A percentile compares a stretch with the other conserved stretches of the same genome.
Conservation (phyloP, 2,888 invertebrate genomes). For the Apotomis turbidana region DNA sequence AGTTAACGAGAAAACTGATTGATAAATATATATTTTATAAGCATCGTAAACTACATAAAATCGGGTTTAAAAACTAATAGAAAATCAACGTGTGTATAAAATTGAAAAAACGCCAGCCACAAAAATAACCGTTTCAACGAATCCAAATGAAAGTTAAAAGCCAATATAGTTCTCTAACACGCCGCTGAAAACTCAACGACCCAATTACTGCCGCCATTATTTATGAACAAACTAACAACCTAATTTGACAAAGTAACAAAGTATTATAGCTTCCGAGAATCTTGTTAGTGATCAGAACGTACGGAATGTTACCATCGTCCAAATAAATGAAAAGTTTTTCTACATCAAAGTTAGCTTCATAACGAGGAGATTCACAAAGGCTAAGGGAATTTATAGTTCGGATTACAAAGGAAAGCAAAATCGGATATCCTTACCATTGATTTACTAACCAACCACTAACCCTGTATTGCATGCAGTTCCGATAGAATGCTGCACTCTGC, state of each 20-base stretch:
- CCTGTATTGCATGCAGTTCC: slow-evolving; percentile 62
- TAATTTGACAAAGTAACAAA: slow-evolving; percentile 68
- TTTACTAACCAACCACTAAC: slow-evolving; percentile 57
- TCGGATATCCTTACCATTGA: slow-evolving; percentile 71
- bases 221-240: slow-evolving; percentile 64
- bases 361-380: slow-evolving; percentile 57
- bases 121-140: slow-evolving; percentile 33
- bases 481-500: slow-evolving; percentile 68
- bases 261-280: slow-evolving; percentile 74
- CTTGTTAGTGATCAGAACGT: slow-evolving; percentile 74
- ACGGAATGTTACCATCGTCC: slow-evolving; percentile 70
- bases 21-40: neutral
- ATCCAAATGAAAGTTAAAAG: slow-evolving; percentile 23
- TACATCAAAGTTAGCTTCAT: slow-evolving; percentile 66
- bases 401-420: slow-evolving; percentile 64
- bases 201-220: slow-evolving; percentile 61
- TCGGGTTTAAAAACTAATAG: neutral
- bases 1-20: too few relatives aligned
- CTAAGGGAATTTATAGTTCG: slow-evolving; percentile 43
- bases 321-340: slow-evolving; percentile 65
- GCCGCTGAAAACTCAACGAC: slow-evolving; percentile 51
- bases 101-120: slow-evolving; percentile 6
- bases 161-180: slow-evolving; percentile 47
- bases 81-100: slow-evolving; percentile 13
- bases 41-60: neutral